Percentiles rank a stretch among this genome's conserved stretches.
phyloP scores from a whole-genome alignment of 2,113 vertebrate species.

The Limanda limanda region DNA sequence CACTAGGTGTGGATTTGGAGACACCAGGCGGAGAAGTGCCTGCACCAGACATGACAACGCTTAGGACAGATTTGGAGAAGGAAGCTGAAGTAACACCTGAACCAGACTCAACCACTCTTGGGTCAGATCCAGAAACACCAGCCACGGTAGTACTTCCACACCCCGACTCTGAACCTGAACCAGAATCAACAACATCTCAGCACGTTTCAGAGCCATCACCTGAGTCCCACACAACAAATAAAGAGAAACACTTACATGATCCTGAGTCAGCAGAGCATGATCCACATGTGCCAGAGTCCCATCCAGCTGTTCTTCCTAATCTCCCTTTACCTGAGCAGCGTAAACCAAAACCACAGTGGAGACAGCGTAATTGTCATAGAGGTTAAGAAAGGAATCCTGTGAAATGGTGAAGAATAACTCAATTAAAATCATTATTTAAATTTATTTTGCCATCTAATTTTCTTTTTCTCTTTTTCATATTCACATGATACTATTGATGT shows the following conservation, averaged over 20 bases:
- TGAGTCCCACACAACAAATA: too few relatives aligned
- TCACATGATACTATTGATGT: not conserved
- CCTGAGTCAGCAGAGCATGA: too few relatives aligned
- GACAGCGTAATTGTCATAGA: conserved; percentile 23
- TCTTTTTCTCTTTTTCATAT: not conserved
- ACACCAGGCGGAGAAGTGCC: too few relatives aligned
- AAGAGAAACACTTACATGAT: too few relatives aligned
- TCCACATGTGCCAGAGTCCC: not conserved
- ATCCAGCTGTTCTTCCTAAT: not conserved
- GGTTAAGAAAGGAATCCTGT: not conserved
- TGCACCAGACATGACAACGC: too few relatives aligned
- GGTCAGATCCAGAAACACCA: not conserved
- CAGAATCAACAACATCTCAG: not conserved
- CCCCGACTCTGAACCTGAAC: too few relatives aligned
- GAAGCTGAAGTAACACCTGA: not conserved
- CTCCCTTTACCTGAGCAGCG: not conserved
- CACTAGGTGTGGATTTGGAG: too few relatives aligned
- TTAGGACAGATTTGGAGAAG: too few relatives aligned
- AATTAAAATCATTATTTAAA: not conserved
- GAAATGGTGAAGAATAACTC: not conserved
- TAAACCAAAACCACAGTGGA: conserved; percentile 16
- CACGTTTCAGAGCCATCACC: too few relatives aligned
- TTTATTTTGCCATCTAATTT: not conserved
- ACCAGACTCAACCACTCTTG: not conserved
- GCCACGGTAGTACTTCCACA: not conserved